Evolutionary conservation across 2,113 vertebrate species (phyloP), one percentile per base, ranked within the genome.

Genomic region (Scortum barcoo): DNA sequence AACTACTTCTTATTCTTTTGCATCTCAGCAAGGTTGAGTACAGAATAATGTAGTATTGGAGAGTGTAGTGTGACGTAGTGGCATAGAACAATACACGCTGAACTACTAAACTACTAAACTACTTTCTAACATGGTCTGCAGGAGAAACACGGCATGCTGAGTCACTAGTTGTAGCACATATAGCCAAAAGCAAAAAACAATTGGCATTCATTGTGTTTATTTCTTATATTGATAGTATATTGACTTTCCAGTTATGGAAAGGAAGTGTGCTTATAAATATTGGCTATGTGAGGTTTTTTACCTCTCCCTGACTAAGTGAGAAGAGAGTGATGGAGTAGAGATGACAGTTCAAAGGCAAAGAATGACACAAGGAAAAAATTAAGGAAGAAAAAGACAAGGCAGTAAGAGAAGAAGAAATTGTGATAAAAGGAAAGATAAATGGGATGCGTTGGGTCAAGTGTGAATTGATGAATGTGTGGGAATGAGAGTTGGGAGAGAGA

Each of bases 401-500:
- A 38, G 57, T 36, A n/a, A 44, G 24, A 70, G 22, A 3, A 76
- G 38, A 42, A 9, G 11, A 54, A 22, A 65, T 44, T 5, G 46
- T 12, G 22, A 74, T 62, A 30, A 61, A 72, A 11, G n/a, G 33
- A 51, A 65, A 66, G 40, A 24, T 68, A 38, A 48, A 88, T 66
- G 44, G 42, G n/a, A 28, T 60, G n/a, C 10, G 38, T 19, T 68
- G 24, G 62, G 54, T 33, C 26, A 2, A 56, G 51, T 56, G 65
- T 53, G 51, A 67, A 74, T 60, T 76, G 79, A 86, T 86, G 51
- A 80, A 74, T 75, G 65, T 56, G 76, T 76, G 28, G 69, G 81
- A 76, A 81, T 66, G 57, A 78, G 62, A 65, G 42, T 84, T 53
- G 83, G 76, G 79, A 81, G 50, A 71, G 48, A 67, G 72, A 87